Conservation (phyloP, 1,140 invertebrate species). For the Eumeta japonica region DNA sequence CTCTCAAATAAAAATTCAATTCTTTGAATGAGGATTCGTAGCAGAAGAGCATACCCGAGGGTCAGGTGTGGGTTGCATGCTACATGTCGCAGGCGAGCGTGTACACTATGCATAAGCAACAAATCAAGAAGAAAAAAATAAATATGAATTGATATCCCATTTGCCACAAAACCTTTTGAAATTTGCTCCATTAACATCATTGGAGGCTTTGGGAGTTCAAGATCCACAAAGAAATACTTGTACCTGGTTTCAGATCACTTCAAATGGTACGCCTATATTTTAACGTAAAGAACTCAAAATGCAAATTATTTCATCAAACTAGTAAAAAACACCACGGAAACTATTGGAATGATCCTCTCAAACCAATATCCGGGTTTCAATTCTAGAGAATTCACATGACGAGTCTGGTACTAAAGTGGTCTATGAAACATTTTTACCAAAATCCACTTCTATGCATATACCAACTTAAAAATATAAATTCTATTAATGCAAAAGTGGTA, state of each 20-base stretch:
- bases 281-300: constrained; percentile 17
- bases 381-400: constrained; percentile 17
- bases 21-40: too few species aligned
- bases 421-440: too few species aligned
- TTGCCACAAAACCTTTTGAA: constrained; percentile 15
- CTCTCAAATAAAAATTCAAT: too few species aligned
- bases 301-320: constrained; percentile 18
- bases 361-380: constrained; percentile 23
- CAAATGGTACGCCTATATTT: constrained; percentile 14
- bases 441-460: too few species aligned
- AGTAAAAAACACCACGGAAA: constrained; percentile 10
- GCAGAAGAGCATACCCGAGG: too few species aligned
- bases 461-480: too few species aligned
- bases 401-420: too few species aligned
- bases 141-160: constrained; percentile 8
- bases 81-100: too few species aligned
- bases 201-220: constrained; percentile 13
- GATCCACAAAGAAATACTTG: constrained; percentile 13
- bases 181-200: constrained; percentile 17
- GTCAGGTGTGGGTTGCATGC: too few species aligned
- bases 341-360: constrained; percentile 14
- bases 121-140: constrained; percentile 6
- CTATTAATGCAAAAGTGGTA: too few species aligned
- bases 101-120: constrained; percentile 12
- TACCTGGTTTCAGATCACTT: constrained; percentile 11